These are phyloP conservation scores for Cydia splendana DNA, from an alignment of 1,140 invertebrate species.

Conservation along the genomic window DNA sequence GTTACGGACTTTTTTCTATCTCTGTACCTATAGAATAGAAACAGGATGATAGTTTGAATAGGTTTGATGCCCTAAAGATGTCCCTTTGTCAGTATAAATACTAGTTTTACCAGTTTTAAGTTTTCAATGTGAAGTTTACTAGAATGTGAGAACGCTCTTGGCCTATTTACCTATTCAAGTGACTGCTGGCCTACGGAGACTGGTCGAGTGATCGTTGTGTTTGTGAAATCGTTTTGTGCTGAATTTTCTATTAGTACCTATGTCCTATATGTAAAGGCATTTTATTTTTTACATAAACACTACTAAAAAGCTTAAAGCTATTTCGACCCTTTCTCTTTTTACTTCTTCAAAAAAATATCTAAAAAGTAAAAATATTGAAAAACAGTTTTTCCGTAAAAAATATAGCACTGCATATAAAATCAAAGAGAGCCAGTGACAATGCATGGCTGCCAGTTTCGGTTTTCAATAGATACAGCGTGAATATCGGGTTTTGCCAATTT, in stretches of 20 bases:
- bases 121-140: constrained; percentile 19
- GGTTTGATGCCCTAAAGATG: constrained; percentile 10
- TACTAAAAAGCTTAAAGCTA: too few relatives aligned
- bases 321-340: too few relatives aligned
- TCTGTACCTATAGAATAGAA: constrained; percentile 53
- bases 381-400: not conserved
- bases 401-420: not conserved
- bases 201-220: not conserved
- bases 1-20: constrained; percentile 34
- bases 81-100: constrained; percentile 1
- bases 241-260: not conserved
- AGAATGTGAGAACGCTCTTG: constrained; percentile 29
- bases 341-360: too few relatives aligned
- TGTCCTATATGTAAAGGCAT: not conserved
- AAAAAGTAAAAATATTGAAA: too few relatives aligned
- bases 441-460: not conserved
- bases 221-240: constrained; percentile 7
- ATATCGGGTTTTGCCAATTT: not conserved
- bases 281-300: too few relatives aligned
- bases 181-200: not conserved
- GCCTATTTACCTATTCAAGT: constrained; percentile 29
- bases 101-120: constrained; percentile 27
- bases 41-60: constrained; percentile 47
- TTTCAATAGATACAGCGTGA: not conserved
- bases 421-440: not conserved